Evolutionary conservation across 64 coral and sea anemone species (phyloP), one percentile per base, ranked within the genome.

Genomic region (Pocillopora verrucosa): DNA sequence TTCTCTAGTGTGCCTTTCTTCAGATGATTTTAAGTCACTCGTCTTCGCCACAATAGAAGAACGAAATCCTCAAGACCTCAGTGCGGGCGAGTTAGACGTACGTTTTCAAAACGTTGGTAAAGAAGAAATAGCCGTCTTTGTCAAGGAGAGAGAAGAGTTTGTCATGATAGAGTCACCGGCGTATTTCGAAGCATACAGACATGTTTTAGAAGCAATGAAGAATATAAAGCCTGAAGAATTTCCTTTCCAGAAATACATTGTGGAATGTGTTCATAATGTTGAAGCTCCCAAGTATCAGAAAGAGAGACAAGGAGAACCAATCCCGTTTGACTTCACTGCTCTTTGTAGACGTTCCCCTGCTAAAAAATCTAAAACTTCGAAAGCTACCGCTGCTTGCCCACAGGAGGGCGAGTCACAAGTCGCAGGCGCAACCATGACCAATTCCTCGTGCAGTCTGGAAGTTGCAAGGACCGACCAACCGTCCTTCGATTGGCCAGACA

Each of bases 131-230:
- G n/a, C 76, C 34, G 2, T 75, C 0, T 94, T 86, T 61, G 92
- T 89, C 67, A 37, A 36, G 36, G 56, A 22, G 22, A 90, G 86
- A n/a, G 75, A 56, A n/a, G 75, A 12, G 13, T 98, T 98, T 41
- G 88, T 94, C 56, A 89, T 56, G 90, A 89, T 96, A 45, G 94
- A 96, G 65, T 96, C 94, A 9, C 80, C 90, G 10, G 90, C 79
- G 5, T 96, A 89, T 72, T 96, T 86, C 26, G 94, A 96, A 90
- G 79, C 94, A 20, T 96, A 96, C 87, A 89, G 90, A 35, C 79
- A 93, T 51, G 87, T 89, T 25, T 30, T 93, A 3, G 83, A 93
- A 84, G 92, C 79, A 12, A 59, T 93, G 6, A 80, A 89, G 73
- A 72, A 58, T 2, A 72, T 93, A 22, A 41, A 85, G 4, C 19